These are phyloP conservation scores for Macrosteles quadrilineatus DNA, from an alignment of 1,140 invertebrate species.

Conservation along the genomic window DNA sequence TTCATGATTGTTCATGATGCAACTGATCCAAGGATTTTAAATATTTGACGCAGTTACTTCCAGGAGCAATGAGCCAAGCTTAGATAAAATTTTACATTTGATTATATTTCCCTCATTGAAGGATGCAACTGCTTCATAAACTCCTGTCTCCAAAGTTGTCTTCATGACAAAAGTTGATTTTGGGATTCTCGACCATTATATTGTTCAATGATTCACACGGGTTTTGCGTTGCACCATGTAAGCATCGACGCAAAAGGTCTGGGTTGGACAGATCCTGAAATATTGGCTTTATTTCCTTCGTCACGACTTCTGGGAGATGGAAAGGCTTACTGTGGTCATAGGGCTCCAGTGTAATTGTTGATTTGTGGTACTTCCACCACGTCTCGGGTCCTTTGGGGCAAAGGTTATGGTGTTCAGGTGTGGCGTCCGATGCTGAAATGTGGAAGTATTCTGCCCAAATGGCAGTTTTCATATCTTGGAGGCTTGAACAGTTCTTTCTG, in stretches of 20 bases:
- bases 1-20: no score
- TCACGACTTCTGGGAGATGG: slow-evolving; percentile 12
- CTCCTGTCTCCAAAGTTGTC: neutral
- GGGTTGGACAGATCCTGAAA: slow-evolving; percentile 27
- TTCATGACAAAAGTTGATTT: neutral
- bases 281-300: slow-evolving; percentile 34
- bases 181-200: slow-evolving; percentile 12
- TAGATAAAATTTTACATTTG: neutral
- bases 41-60: neutral
- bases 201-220: neutral
- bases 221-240: slow-evolving; percentile 22
- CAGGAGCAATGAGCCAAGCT: neutral
- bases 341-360: neutral
- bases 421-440: slow-evolving; percentile 43
- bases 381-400: slow-evolving; percentile 40
- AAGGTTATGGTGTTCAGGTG: slow-evolving; percentile 39
- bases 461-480: slow-evolving; percentile 44
- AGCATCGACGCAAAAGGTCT: neutral
- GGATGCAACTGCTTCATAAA: slow-evolving; percentile 24
- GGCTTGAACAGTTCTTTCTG: slow-evolving; percentile 41
- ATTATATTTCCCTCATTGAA: slow-evolving; percentile 22
- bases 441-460: slow-evolving; percentile 47
- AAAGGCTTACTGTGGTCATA: slow-evolving; percentile 19
- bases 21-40: neutral
- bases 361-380: slow-evolving; percentile 41